A percentile compares a stretch with the other conserved stretches of the same genome.
phyloP scores from a whole-genome alignment of 2,888 invertebrate genomes.

The Ischnus inquisitorius region DNA sequence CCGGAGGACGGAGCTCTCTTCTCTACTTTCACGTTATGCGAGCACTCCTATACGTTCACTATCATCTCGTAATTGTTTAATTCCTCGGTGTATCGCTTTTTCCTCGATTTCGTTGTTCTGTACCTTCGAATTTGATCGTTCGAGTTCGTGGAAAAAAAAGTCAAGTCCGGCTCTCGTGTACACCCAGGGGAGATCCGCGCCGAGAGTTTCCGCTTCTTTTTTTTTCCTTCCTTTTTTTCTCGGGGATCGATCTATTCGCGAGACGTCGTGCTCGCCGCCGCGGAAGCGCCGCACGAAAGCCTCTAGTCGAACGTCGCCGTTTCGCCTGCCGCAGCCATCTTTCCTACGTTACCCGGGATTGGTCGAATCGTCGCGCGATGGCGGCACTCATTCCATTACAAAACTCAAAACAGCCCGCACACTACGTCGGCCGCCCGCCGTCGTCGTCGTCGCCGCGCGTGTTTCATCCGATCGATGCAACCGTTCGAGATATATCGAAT shows the following conservation, averaged over 20 bases:
- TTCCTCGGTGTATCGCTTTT: slow-evolving; percentile 18
- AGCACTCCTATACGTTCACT: slow-evolving; percentile 60
- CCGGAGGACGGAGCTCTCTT: slow-evolving; percentile 10
- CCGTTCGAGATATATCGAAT: slow-evolving; percentile 50
- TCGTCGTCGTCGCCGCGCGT: background rate
- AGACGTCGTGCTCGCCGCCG: slow-evolving; percentile 69
- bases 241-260: slow-evolving; percentile 70
- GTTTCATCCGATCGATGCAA: slow-evolving; percentile 58
- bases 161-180: slow-evolving; percentile 9
- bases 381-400: slow-evolving; percentile 63
- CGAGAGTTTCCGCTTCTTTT: slow-evolving; percentile 25
- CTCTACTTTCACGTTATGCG: slow-evolving; percentile 55
- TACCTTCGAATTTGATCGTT: background rate
- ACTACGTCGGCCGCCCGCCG: background rate
- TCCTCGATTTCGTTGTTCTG: slow-evolving; percentile 42
- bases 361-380: slow-evolving; percentile 66
- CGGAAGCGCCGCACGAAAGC: slow-evolving; percentile 71
- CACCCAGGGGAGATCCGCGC: slow-evolving; percentile 30
- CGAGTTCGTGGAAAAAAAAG: slow-evolving; percentile 15
- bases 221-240: slow-evolving; percentile 23
- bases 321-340: slow-evolving; percentile 67
- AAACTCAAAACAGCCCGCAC: slow-evolving; percentile 13
- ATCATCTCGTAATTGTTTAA: slow-evolving; percentile 56
- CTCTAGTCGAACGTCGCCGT: slow-evolving; percentile 61
- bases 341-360: slow-evolving; percentile 51